These are phyloP conservation scores for Syngnathoides biaculeatus DNA, from an alignment of 2,113 vertebrate species.

Conservation along the genomic window DNA sequence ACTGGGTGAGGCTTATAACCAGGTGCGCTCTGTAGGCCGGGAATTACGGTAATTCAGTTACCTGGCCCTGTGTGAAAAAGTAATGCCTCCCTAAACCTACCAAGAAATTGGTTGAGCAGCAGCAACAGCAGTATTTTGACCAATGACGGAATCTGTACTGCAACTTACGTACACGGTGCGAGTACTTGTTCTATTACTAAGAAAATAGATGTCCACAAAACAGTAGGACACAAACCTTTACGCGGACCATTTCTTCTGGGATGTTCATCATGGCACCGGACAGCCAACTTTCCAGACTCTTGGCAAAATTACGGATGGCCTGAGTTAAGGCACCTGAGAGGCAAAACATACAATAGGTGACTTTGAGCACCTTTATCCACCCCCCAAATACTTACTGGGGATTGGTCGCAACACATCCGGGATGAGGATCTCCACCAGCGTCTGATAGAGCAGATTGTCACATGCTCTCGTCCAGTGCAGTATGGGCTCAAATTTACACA, in stretches of 20 bases:
- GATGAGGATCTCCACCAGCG: constrained; percentile 87
- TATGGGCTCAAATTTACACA: constrained; percentile 87
- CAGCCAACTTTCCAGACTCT: constrained; percentile 89
- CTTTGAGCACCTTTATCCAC: not conserved
- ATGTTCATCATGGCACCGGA: constrained; percentile 90
- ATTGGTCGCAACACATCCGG: constrained; percentile 88
- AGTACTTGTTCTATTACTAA: too few species aligned
- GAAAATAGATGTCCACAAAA: too few species aligned
- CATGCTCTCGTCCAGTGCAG: constrained; percentile 83
- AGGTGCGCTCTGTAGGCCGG: too few species aligned
- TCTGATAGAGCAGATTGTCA: constrained; percentile 89
- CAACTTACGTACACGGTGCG: too few species aligned
- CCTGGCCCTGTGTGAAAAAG: too few species aligned
- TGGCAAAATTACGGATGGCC: constrained; percentile 92
- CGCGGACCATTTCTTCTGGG: constrained; percentile 89
- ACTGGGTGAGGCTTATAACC: too few species aligned
- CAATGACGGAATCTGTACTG: too few species aligned
- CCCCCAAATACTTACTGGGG: constrained; percentile 78
- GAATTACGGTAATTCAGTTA: too few species aligned
- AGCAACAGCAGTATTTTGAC: too few species aligned
- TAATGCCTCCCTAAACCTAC: too few species aligned
- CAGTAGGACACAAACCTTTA: constrained; percentile 72
- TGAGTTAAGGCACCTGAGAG: constrained; percentile 90
- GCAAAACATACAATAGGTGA: not conserved
- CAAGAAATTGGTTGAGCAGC: too few species aligned